A percentile compares a stretch with the other conserved stretches of the same genome.
Evolutionary conservation across 2,113 vertebrate species (phyloP).

Genomic region (Mus musculus): DNA sequence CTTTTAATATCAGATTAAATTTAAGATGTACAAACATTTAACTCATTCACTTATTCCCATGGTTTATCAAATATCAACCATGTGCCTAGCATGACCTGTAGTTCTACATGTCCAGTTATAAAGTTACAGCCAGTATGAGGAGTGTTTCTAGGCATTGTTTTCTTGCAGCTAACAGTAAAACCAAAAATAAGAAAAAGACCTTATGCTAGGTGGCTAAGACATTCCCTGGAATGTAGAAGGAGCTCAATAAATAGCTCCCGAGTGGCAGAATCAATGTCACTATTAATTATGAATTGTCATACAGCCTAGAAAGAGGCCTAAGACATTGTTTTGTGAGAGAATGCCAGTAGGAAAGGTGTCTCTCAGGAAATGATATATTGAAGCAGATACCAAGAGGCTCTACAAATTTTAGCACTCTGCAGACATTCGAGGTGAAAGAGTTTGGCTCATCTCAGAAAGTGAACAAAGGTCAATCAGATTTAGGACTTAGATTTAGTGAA

Average conservation of each 20-base stretch:
- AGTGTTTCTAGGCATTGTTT: neutral
- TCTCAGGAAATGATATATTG: neutral
- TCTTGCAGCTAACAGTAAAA: neutral
- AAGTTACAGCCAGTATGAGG: neutral
- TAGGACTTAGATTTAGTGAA: neutral
- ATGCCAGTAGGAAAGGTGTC: neutral
- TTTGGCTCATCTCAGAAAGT: neutral
- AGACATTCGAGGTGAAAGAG: neutral
- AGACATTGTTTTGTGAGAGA: neutral
- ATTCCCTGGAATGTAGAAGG: neutral
- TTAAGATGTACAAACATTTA: neutral
- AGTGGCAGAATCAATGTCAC: neutral
- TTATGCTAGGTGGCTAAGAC: neutral
- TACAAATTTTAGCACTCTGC: neutral
- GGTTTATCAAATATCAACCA: neutral
- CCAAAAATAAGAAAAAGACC: neutral
- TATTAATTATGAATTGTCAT: constrained; percentile 18
- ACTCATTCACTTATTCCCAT: neutral
- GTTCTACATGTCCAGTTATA: accelerated
- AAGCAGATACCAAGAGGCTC: neutral
- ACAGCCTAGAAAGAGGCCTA: neutral
- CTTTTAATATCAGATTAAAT: neutral
- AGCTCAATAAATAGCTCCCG: neutral
- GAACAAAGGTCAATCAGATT: constrained; percentile 28
- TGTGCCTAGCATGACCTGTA: neutral